Evolutionary conservation across 2,113 vertebrate genomes (phyloP).

Genomic region (Anoplopoma fimbria): DNA sequence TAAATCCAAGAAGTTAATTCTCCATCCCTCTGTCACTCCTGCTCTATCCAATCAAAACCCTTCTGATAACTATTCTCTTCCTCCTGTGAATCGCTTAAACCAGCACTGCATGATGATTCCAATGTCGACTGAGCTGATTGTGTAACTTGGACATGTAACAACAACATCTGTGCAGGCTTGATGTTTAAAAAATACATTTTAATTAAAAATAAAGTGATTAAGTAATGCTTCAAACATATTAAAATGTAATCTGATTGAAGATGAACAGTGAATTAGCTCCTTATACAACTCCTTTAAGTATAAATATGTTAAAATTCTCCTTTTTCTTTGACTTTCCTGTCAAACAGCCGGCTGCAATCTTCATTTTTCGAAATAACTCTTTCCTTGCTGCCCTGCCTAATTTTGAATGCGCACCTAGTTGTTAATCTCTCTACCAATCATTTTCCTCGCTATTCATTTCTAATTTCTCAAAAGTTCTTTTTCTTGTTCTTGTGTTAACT

Average conservation of each 20-base stretch:
- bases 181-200: not conserved
- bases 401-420: conserved; percentile 3
- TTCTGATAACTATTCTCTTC: conserved; percentile 21
- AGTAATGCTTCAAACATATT: not conserved
- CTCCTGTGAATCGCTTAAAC: conserved; percentile 6
- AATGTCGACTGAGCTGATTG: not conserved
- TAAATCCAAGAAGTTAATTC: conserved; percentile 36
- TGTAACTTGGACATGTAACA: not conserved
- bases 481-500: conserved; percentile 1
- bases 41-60: conserved; percentile 38
- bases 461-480: conserved; percentile 29
- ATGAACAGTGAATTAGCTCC: not conserved
- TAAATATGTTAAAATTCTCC: not conserved
- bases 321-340: not conserved
- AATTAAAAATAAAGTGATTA: not conserved
- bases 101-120: conserved; percentile 43
- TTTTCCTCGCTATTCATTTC: conserved; percentile 49
- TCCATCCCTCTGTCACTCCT: conserved; percentile 44
- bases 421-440: not conserved
- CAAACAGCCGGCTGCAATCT: not conserved
- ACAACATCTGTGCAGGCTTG: not conserved
- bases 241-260: no score
- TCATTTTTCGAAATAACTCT: not conserved
- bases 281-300: not conserved
- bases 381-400: not conserved